phyloP scores from a whole-genome alignment of 2,113 vertebrate species.

The Neotragus pygmaeus region DNA sequence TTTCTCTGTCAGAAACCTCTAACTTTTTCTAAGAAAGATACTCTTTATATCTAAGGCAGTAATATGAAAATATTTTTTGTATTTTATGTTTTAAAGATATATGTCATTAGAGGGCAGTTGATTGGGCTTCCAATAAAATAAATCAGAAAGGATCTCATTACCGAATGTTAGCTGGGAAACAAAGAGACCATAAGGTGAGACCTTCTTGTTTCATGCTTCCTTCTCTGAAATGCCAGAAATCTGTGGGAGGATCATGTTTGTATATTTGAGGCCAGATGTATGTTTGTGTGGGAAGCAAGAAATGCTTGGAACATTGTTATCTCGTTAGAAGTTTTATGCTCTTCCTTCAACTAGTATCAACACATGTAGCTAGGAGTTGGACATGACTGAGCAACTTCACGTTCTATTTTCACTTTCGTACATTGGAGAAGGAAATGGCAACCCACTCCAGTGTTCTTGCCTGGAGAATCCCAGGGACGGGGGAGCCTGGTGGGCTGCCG shows the following conservation, averaged over 20 bases:
- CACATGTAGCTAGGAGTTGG: not conserved
- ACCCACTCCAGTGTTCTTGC: no score
- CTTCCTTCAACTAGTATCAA: not conserved
- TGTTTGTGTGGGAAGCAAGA: constrained; percentile 14
- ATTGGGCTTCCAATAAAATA: not conserved
- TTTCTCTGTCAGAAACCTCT: not conserved
- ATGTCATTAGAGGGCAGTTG: not conserved
- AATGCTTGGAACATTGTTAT: not conserved
- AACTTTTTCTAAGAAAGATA: not conserved
- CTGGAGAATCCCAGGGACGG: no score
- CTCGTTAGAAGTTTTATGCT: constrained; percentile 37
- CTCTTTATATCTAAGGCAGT: not conserved
- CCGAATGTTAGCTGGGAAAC: not conserved
- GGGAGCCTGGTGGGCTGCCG: no score
- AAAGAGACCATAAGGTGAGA: not conserved
- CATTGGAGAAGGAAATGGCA: no score
- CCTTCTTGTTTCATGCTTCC: not conserved
- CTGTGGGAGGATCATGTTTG: not conserved
- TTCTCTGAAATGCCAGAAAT: not conserved
- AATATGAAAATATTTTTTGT: not conserved
- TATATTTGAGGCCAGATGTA: not conserved
- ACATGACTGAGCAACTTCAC: no score
- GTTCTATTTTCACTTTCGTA: no score
- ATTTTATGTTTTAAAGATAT: not conserved
- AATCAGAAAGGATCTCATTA: not conserved